These are phyloP conservation scores for Drosophila vallismaia DNA, from an alignment of 2,888 invertebrate genomes.

Conservation along the genomic window DNA sequence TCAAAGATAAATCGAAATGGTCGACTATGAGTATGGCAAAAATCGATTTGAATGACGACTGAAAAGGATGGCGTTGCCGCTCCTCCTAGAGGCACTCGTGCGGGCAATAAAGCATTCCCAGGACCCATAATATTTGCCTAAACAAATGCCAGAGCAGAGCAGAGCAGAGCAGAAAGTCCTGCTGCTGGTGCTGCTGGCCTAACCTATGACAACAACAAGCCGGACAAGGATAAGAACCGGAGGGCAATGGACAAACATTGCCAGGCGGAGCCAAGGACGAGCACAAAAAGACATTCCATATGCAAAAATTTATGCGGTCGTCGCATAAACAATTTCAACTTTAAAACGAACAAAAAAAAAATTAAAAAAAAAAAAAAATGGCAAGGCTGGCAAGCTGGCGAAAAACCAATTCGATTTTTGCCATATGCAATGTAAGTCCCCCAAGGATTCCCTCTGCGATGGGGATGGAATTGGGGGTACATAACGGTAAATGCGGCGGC, in stretches of 20 bases:
- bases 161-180: slow-evolving; percentile 2
- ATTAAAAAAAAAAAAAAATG: slow-evolving; percentile 12
- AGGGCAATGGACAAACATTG: slow-evolving; percentile 18
- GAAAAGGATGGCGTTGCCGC: slow-evolving; percentile 3
- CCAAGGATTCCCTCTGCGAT: slow-evolving; percentile 18
- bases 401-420: slow-evolving; percentile 43
- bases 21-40: slow-evolving; percentile 17
- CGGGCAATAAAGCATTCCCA: slow-evolving; percentile 40
- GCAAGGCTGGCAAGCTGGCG: slow-evolving; percentile 43
- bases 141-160: slow-evolving; percentile 33
- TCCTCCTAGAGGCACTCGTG: slow-evolving; percentile 22
- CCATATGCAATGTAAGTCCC: slow-evolving; percentile 46
- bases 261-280: slow-evolving; percentile 25
- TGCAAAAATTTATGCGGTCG: slow-evolving; percentile 60
- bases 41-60: slow-evolving; percentile 24
- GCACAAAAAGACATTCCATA: slow-evolving; percentile 41
- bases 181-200: slow-evolving; percentile 17
- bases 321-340: slow-evolving; percentile 56
- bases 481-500: slow-evolving; percentile 3
- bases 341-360: slow-evolving; percentile 34
- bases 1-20: slow-evolving; percentile 11
- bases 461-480: not conserved
- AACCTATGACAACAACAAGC: slow-evolving; percentile 35
- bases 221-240: slow-evolving; percentile 16
- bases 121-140: slow-evolving; percentile 46